Conservation (phyloP, 37 sponge, comb jelly and placozoan genomes). For the Bolinopsis microptera region DNA sequence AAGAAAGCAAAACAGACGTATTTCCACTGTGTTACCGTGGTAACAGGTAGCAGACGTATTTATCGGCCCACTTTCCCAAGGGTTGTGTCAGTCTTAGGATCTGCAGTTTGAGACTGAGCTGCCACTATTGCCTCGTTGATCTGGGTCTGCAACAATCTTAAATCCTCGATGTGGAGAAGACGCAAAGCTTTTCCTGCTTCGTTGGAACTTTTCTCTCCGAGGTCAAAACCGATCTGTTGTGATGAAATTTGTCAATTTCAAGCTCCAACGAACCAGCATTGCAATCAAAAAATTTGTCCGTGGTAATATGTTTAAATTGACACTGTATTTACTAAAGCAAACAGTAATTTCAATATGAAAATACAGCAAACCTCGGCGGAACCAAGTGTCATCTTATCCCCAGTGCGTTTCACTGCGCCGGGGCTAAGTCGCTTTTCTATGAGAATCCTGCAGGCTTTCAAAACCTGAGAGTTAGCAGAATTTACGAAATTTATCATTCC, state of each 20-base stretch:
- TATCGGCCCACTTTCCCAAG: slow-evolving; percentile 89
- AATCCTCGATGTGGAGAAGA: slow-evolving; percentile 85
- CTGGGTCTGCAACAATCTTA: slow-evolving; percentile 82
- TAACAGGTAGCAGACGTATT: no score
- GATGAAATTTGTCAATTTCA: slow-evolving; percentile 71
- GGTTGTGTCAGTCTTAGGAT: slow-evolving; percentile 91
- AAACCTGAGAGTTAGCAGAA: no score
- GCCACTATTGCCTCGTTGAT: slow-evolving; percentile 92
- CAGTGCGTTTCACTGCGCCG: not conserved
- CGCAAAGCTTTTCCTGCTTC: slow-evolving; percentile 91
- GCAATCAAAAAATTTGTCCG: no score
- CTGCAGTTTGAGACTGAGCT: slow-evolving; percentile 86
- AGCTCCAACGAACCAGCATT: no score
- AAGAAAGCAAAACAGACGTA: no score
- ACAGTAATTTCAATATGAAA: no score
- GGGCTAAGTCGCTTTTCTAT: slow-evolving; percentile 70
- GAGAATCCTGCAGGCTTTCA: slow-evolving; percentile 75
- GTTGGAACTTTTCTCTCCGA: slow-evolving; percentile 76
- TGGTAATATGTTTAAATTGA: no score
- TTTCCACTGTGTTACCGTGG: no score
- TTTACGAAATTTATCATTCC: no score
- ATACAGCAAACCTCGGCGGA: no score
- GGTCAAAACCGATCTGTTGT: slow-evolving; percentile 85
- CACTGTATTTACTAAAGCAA: no score
- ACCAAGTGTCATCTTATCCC: slow-evolving; percentile 38